Base-by-base conservation (phyloP, 2,113 vertebrate species). In the Silurus glanis region DNA sequence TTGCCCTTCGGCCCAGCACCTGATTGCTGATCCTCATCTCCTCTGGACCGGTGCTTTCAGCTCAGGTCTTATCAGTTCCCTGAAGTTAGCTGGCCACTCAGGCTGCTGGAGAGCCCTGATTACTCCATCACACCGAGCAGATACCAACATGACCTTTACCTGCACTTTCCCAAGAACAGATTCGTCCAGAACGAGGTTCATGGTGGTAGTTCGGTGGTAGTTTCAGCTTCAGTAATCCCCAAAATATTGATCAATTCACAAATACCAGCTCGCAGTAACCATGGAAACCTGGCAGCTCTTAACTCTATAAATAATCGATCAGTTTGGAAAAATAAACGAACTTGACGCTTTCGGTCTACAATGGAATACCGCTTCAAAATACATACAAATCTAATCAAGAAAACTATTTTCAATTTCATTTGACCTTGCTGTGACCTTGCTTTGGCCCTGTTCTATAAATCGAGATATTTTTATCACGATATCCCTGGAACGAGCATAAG, bases 41-140 rank as follows among this genome's bases (percentile, higher is more conserved):
- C 6, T 0, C 53, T 62, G 28, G 37, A 83, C 56, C 19, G n/a
- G 66, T 16, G 62, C 79, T 82, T 85, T 80, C 82, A 83, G 72
- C 21, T 84, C 25, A 71, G 72, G 47, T 37, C 88, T 87, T 89
- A 87, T 90, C 89, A 87, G 23, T 59, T 56, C n/a, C 13, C 25
- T 14, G 56, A 58, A 9, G 72, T 61, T 76, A 55, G 10, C 28
- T 83, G 78, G 85, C 82, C 64, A 17, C 25, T 83, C 80, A 80
- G 58, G 47, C 53, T 84, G 71, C 80, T 75, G 61, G 75, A 85
- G 86, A 88, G 67, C 80, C 69, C 51, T 83, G 37, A 47, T 25
- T 49, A 80, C 53, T 87, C 72, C 85, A 79, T 79, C 76, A 72
- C 21, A 69, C 45, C 28, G 9, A 51, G 74, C 62, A 45, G 56